Base-by-base conservation (phyloP, 2,888 invertebrate genomes). In the Orthosia cruda region DNA sequence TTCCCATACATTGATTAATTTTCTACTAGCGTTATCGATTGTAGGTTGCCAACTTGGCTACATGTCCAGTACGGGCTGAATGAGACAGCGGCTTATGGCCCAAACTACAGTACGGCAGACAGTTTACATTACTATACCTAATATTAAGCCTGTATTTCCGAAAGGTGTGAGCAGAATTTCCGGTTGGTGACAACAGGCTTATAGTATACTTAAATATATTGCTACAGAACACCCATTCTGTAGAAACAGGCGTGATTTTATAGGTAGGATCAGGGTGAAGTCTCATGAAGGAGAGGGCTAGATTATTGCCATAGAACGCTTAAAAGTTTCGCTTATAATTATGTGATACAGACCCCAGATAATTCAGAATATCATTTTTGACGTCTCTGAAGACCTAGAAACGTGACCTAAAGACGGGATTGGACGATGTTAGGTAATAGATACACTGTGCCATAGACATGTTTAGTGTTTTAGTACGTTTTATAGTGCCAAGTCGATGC, bases 401-500 rank as follows among this genome's bases (percentile, higher is more conserved):
- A 20, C 26, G 13, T 32, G 32, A n/a, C n/a, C n/a, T n/a, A 47
- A 26, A 11, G 11, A 16, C 26, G 66, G 50, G 20, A 50, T 9
- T 40, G 40, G 9, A 40, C 9, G 18, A 12, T 68, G 20, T 26
- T 50, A 18, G 18, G 32, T 50, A 9, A 23, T 54, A 32, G 16
- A 32, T 50, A 4, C 16, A 9, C 20, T 50, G 3, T 20, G 52
- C 4, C 15, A 16, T 18, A 50, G 20, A 23, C 1, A 59, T 7
- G 26, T 59, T 52, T 26, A 20, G 54, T 32, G 13, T 61, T 59
- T n/a, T 74, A 52, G n/a, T n/a, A n/a, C n/a, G n/a, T n/a, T n/a
- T n/a, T n/a, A n/a, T n/a, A n/a, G n/a, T 64, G 58, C 50, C 63
- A 55, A 78, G 26, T 18, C 74, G 26, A 15, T 23, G 45, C 45